Evolutionary conservation across 2,113 vertebrate species (phyloP).

Genomic region (Bagarius yarrelli): DNA sequence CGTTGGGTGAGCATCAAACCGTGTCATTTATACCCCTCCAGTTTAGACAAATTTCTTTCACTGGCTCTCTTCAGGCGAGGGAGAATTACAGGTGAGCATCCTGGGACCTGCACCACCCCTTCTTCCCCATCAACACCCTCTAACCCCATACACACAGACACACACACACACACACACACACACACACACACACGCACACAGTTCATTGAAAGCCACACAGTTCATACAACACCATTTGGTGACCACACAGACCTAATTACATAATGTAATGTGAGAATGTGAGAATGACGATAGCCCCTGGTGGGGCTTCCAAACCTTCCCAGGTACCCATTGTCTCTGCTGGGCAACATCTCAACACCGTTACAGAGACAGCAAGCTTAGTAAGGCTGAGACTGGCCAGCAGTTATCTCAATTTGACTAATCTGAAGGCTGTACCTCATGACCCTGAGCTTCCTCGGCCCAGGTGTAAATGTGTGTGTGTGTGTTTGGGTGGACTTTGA

Average conservation of each 20-base stretch:
- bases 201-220: conserved; percentile 14
- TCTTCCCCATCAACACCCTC: conserved; percentile 51
- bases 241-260: conserved; percentile 67
- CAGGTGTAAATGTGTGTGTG: conserved; percentile 16
- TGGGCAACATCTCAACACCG: conserved; percentile 31
- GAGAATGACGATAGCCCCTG: conserved; percentile 65
- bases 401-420: conserved; percentile 29
- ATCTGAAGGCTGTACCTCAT: conserved; percentile 7
- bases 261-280: conserved; percentile 72
- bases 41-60: conserved; percentile 40
- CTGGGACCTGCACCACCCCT: conserved; percentile 46
- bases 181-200: neutral
- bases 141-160: neutral
- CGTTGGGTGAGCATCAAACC: conserved; percentile 5
- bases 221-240: conserved; percentile 65
- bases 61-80: conserved; percentile 24
- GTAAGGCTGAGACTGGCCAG: conserved; percentile 46
- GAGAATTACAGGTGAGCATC: conserved; percentile 49
- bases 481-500: conserved; percentile 46
- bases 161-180: neutral
- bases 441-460: too few species aligned
- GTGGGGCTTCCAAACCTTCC: conserved; percentile 54
- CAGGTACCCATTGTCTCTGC: conserved; percentile 58
- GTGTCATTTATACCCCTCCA: conserved; percentile 40
- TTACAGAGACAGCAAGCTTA: conserved; percentile 34